phyloP scores from a whole-genome alignment of 1,140 invertebrate species.

The Drosophila pseudoobscura region DNA sequence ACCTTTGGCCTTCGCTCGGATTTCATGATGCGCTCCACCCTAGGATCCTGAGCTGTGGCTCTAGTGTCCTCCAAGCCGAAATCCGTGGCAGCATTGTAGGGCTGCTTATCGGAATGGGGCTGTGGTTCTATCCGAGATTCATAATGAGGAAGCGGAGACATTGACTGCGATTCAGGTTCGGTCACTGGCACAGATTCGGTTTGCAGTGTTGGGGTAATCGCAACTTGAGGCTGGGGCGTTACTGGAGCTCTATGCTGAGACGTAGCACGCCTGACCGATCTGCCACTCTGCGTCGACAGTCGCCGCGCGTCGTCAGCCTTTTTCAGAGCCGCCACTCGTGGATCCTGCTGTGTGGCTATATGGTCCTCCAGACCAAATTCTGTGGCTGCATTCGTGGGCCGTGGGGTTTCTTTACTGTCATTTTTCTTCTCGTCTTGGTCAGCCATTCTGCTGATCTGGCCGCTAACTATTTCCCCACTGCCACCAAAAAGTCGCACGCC shows the following conservation, averaged over 20 bases:
- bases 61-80: constrained; percentile 28
- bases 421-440: constrained; percentile 6
- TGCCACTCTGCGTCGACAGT: constrained; percentile 1
- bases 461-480: constrained; percentile 3
- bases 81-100: constrained; percentile 21
- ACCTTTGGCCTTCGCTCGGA: background rate
- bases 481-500: constrained; percentile 48
- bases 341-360: constrained; percentile 46
- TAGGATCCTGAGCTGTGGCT: constrained; percentile 16
- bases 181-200: too few relatives aligned
- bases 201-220: too few relatives aligned
- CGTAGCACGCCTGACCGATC: too few relatives aligned
- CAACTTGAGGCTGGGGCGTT: too few relatives aligned
- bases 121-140: too few relatives aligned
- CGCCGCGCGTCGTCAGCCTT: constrained; percentile 21
- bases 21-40: constrained; percentile 7
- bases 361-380: constrained; percentile 54
- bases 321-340: constrained; percentile 39
- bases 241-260: too few relatives aligned
- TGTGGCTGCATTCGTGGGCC: constrained; percentile 43
- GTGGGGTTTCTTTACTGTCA: background rate
- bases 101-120: too few relatives aligned
- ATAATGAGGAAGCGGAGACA: too few relatives aligned
- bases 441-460: constrained; percentile 28
- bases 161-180: too few relatives aligned